A percentile compares a stretch with the other conserved stretches of the same genome.
These are phyloP conservation scores for Cepaea nemoralis DNA, from an alignment of 1,140 invertebrate species.

Conservation along the genomic window DNA sequence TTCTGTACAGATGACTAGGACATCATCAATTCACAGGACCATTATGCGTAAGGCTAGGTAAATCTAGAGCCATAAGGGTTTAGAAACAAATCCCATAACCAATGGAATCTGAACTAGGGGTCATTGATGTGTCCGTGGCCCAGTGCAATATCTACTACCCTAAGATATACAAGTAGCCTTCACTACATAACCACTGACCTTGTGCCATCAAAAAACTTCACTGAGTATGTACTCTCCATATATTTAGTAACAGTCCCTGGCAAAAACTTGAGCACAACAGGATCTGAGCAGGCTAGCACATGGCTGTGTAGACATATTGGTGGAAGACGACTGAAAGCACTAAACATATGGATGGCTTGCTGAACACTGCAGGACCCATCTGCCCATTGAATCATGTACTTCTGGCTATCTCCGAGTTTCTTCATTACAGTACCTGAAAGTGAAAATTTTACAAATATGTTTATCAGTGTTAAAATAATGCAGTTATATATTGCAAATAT, in stretches of 20 bases:
- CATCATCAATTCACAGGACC: too few relatives aligned
- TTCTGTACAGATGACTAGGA: too few relatives aligned
- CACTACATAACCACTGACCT: constrained; percentile 46
- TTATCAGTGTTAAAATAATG: neutral
- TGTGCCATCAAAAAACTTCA: constrained; percentile 59
- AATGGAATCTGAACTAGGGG: too few relatives aligned
- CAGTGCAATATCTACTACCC: too few relatives aligned
- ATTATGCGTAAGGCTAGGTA: too few relatives aligned
- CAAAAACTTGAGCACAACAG: constrained; percentile 50
- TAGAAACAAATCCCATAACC: too few relatives aligned
- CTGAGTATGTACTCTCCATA: constrained; percentile 35
- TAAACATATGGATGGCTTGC: constrained; percentile 59
- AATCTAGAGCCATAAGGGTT: too few relatives aligned
- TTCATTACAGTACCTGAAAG: constrained; percentile 33
- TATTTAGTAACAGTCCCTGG: constrained; percentile 54
- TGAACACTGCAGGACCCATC: constrained; percentile 53
- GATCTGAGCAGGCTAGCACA: constrained; percentile 53
- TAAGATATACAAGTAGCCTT: too few relatives aligned
- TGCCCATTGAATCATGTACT: constrained; percentile 56
- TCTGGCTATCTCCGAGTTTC: constrained; percentile 32
- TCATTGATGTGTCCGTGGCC: too few relatives aligned
- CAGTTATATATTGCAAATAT: too few relatives aligned
- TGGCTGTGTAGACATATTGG: constrained; percentile 47
- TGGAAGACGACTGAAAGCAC: constrained; percentile 52
- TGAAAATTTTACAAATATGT: neutral